Evolutionary conservation across 2,113 vertebrate species (phyloP).

Genomic region (Pituophis catenifer): DNA sequence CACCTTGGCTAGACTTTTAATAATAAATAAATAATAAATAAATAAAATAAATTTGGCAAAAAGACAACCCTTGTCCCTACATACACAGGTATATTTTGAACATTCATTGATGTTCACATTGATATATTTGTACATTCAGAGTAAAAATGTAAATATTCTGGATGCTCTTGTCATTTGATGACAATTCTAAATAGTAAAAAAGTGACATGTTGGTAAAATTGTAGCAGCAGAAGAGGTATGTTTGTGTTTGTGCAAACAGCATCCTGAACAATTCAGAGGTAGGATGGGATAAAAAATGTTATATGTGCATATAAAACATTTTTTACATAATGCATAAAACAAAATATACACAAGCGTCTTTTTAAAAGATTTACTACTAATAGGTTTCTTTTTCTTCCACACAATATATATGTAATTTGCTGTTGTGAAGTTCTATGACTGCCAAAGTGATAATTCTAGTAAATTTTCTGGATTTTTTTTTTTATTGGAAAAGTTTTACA

Average conservation of each 20-base stretch:
- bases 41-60: neutral
- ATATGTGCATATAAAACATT: neutral
- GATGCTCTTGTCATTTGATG: neutral
- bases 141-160: neutral
- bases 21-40: neutral
- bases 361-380: neutral
- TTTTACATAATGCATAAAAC: neutral
- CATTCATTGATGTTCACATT: neutral
- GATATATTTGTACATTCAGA: neutral
- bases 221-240: neutral
- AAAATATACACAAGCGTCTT: neutral
- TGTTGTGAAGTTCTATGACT: conserved; percentile 31
- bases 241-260: neutral
- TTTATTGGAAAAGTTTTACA: too few species aligned
- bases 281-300: neutral
- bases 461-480: conserved; percentile 44
- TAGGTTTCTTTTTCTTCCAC: neutral
- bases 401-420: conserved; percentile 13
- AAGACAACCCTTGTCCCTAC: neutral
- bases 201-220: neutral
- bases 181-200: neutral
- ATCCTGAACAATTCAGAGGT: neutral
- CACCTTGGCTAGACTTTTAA: neutral
- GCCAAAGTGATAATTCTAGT: conserved; percentile 49
- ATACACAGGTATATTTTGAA: neutral